Evolutionary conservation across 1,140 invertebrate species (phyloP).

Genomic region (Platyura marginata): DNA sequence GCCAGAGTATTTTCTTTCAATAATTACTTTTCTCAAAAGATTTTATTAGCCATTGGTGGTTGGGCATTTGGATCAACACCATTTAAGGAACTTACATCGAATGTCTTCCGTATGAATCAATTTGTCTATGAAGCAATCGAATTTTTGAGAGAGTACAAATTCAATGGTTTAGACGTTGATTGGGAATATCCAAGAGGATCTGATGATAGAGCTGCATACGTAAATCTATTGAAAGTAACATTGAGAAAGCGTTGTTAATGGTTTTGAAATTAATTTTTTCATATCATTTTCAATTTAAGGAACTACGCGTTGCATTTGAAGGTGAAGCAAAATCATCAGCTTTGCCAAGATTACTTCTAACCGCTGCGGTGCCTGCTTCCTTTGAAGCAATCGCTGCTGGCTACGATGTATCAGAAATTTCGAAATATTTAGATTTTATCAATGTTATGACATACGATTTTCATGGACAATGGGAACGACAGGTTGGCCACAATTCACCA

Average conservation of each 20-base stretch:
- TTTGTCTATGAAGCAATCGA: slow-evolving; percentile 89
- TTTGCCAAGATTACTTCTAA: slow-evolving; percentile 61
- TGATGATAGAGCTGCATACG: slow-evolving; percentile 65
- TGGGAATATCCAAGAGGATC: slow-evolving; percentile 90
- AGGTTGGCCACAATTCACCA: slow-evolving; percentile 83
- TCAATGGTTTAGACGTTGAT: slow-evolving; percentile 83
- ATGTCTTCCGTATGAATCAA: slow-evolving; percentile 82
- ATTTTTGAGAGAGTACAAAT: slow-evolving; percentile 77
- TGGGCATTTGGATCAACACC: slow-evolving; percentile 87
- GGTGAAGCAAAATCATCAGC: slow-evolving; percentile 66
- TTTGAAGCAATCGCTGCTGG: slow-evolving; percentile 84
- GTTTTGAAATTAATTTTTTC: too few relatives aligned
- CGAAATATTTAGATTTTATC: slow-evolving; percentile 84
- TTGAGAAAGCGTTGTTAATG: too few relatives aligned
- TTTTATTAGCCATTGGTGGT: slow-evolving; percentile 80
- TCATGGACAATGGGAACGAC: slow-evolving; percentile 82
- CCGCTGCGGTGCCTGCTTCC: slow-evolving; percentile 79
- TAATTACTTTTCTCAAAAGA: slow-evolving; percentile 28
- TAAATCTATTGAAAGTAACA: slow-evolving; percentile 48
- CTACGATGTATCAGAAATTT: slow-evolving; percentile 86
- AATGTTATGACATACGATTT: slow-evolving; percentile 94
- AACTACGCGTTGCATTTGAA: slow-evolving; percentile 75
- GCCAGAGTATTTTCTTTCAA: background rate
- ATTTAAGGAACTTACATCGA: slow-evolving; percentile 81
- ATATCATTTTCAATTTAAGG: too few relatives aligned